Base-by-base conservation (phyloP, 2,888 invertebrate genomes). In the Coecobrya sp. region DNA sequence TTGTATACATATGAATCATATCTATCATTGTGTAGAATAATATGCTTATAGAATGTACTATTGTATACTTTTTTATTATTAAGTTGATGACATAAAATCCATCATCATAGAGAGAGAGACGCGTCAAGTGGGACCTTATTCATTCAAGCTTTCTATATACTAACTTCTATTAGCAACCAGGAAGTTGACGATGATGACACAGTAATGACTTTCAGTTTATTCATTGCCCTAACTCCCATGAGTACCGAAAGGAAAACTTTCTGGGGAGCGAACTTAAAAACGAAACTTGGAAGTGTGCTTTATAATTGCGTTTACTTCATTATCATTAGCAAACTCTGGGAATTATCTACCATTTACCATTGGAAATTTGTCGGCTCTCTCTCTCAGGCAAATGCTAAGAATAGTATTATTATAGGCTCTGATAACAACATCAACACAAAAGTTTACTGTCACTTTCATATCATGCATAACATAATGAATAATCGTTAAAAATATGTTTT, bases 141-240 rank as follows among this genome's bases (percentile, higher is more conserved):
- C 68, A 16, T 27, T 1, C 65, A 13, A 49, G 13, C 49, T 11
- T 49, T 7, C 36, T 11, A 49, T 1, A 49, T 11, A 13, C 13
- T 49, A 7, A 11, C 49, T 49, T 49, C 16, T 27, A 73, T 73
- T 73, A 45, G 8, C n/a, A 73, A 10, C 8, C 45, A 73, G 10
- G 22, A 19, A 1, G 42, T 13, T 73, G 73, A 73, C 11, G 73
- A 45, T 73, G 45, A 45, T 45, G 73, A 13, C 30, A 73, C 22
- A 45, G 10, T 22, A 45, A 73, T 42, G 11, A 68, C n/a, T 73
- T 45, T 45, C n/a, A 68, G 68, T 68, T 68, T 68, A 68, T 68
- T 68, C 36, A 36, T 68, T n/a, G 16, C 1, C 36, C 16, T 3
- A 5, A 0, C 7, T 68, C 68, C 68, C 68, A 36, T 65, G 65